A percentile compares a stretch with the other conserved stretches of the same genome.
phyloP scores from a whole-genome alignment of 1,140 invertebrate genomes.

The Drosophila miranda region DNA sequence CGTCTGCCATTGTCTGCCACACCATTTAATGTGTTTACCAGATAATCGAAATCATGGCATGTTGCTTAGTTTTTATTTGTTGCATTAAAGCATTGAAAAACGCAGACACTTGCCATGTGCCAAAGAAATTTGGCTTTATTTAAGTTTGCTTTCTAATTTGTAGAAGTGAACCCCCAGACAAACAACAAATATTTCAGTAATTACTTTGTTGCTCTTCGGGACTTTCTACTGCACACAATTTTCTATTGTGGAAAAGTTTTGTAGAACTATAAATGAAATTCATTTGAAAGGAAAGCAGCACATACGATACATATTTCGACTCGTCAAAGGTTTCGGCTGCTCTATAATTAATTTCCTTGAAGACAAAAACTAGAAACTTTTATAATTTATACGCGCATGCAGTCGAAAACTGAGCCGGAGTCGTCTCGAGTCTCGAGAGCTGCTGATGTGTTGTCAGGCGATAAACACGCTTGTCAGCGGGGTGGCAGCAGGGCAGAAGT shows the following conservation, averaged over 20 bases:
- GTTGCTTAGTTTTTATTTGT: constrained; percentile 60
- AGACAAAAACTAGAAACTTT: constrained; percentile 40
- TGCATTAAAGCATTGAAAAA: constrained; percentile 42
- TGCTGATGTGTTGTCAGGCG: constrained; percentile 26
- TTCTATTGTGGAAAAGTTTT: constrained; percentile 17
- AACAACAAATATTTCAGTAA: background rate
- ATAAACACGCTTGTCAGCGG: constrained; percentile 28
- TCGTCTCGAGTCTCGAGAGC: background rate
- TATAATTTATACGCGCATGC: constrained; percentile 25
- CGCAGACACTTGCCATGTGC: constrained; percentile 18
- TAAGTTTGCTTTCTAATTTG: constrained; percentile 2
- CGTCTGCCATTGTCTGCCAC: constrained; percentile 65
- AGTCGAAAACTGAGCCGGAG: too few relatives aligned
- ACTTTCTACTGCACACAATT: background rate
- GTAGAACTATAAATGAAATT: constrained; percentile 14
- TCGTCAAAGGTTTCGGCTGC: constrained; percentile 7
- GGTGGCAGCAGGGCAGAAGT: background rate
- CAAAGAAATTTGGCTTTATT: background rate
- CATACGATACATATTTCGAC: background rate
- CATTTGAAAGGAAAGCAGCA: too few relatives aligned
- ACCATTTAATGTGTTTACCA: constrained; percentile 78
- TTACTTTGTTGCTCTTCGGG: background rate
- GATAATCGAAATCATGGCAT: constrained; percentile 71
- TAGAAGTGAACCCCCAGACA: background rate
- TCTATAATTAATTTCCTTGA: constrained; percentile 46